Base-by-base conservation (phyloP, 2,113 vertebrate genomes). In the Prunella fulvescens region DNA sequence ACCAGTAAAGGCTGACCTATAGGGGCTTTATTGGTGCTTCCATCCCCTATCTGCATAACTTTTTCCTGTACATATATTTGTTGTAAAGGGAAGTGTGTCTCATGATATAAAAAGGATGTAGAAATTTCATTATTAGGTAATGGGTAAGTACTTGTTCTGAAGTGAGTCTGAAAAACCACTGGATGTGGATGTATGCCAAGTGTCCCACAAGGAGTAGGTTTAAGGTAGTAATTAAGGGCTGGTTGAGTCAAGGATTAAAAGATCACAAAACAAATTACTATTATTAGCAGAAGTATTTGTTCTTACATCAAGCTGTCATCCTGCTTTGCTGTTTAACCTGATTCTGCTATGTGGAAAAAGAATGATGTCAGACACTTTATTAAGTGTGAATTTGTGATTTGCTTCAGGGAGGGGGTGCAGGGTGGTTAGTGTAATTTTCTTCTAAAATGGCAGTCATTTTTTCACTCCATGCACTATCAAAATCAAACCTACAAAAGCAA, bases 191-290 rank as follows among this genome's bases (percentile, higher is more conserved):
- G 28, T 56, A 53, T 74, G 66, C 93, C 95, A 91, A 90, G 18
- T 83, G 58, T 81, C 56, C 62, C 39, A 33, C 80, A 86, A 94
- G 77, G 40, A 94, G 29, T 54, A 23, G 37, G 53, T 93, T 93
- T 89, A 81, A 62, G 56, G 50, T 81, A 79, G 76, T 90, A 94
- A 81, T 97, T 97, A 89, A 82, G 65, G 70, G 50, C n/a, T 74
- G 53, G 60, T 91, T 88, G 80, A 86, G 73, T 72, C 74, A 92
- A 56, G 48, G 92, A 92, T 90, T 92, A 73, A 54, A 91, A 81
- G 81, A 95, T 96, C 73, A 64, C 53, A 51, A 79, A 95, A 90
- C 40, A 95, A 95, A 97, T 96, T 92, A 81, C 93, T 93, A 35
- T 96, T 96, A 94, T 95, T 92, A 93, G 58, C 45, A 57, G 33